Evolutionary conservation across 2,113 vertebrate species (phyloP), one percentile per base, ranked within the genome.

Genomic region (Craseonycteris thonglongyai): DNA sequence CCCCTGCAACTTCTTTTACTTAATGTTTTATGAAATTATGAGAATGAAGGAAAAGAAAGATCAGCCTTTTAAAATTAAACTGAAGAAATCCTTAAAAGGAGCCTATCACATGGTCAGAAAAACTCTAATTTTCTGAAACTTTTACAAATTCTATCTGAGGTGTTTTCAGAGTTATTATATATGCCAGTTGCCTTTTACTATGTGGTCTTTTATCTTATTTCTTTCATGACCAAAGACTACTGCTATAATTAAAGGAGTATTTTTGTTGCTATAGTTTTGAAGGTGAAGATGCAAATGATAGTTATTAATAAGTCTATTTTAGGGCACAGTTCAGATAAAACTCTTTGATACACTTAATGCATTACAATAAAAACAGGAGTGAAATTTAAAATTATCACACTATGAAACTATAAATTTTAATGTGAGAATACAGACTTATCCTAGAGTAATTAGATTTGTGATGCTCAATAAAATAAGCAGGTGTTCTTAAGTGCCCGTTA

Each of bases 361-460:
- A 87, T 96, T 84, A 40, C 40, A 97, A 38, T 93, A 92, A 88
- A 96, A 95, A 95, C 21, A 24, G 68, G 30, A 16, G 71, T 97
- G 15, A 5, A 58, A 54, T 69, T 58, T 80, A 94, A 96, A 95
- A 61, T 89, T 79, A 66, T 92, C 38, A 68, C 19, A 69, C 30
- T 40, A 0, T 84, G 40, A 93, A 94, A 56, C 90, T 95, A 51
- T 97, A 95, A 94, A 87, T 96, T 68, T 7, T 80, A 97, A 22
- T 96, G 51, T 97, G 45, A 96, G 13, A 93, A 26, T 3, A 92
- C 54, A 96, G 26, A 38, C 86, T 66, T 94, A 68, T 33, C 12
- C 88, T 68, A 79, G 93, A 88, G 94, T 96, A 97, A 95, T 96
- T 94, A 81, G 96, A 87, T 96, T 96, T 98, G 40, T 90, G 69